Conservation (phyloP, 1,140 invertebrate species). For the Drosophila subobscura region DNA sequence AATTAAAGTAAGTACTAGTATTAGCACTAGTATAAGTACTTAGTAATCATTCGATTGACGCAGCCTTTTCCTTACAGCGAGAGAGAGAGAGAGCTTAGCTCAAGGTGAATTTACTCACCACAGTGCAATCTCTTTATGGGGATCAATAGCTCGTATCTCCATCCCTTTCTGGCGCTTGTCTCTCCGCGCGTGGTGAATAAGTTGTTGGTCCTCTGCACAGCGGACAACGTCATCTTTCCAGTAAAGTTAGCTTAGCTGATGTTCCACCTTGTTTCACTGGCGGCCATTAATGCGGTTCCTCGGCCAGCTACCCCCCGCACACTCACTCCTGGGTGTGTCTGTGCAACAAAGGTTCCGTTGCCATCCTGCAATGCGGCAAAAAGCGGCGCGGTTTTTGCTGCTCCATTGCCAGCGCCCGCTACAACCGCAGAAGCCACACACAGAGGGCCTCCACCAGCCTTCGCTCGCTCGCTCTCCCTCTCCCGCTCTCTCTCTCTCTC, state of each 20-base stretch:
- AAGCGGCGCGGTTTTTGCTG: slow-evolving; percentile 77
- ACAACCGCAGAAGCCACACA: slow-evolving; percentile 61
- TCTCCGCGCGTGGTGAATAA: too few species aligned
- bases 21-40: too few species aligned
- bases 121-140: too few species aligned
- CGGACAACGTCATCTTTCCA: neutral
- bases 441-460: slow-evolving; percentile 21
- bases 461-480: slow-evolving; percentile 6
- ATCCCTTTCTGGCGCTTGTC: too few species aligned
- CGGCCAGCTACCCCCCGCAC: slow-evolving; percentile 1
- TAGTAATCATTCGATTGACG: too few species aligned
- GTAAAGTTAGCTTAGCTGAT: slow-evolving; percentile 24
- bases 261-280: slow-evolving; percentile 62
- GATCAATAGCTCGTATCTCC: too few species aligned
- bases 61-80: too few species aligned
- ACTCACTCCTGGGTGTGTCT: slow-evolving; percentile 1
- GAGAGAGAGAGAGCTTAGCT: too few species aligned
- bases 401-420: slow-evolving; percentile 50
- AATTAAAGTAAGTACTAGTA: too few species aligned
- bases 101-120: too few species aligned
- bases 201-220: neutral
- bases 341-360: slow-evolving; percentile 67
- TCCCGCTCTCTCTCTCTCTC: slow-evolving; percentile 18
- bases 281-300: slow-evolving; percentile 73
- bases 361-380: slow-evolving; percentile 76